phyloP scores from a whole-genome alignment of 2,113 vertebrate species.

The Platanista minor region DNA sequence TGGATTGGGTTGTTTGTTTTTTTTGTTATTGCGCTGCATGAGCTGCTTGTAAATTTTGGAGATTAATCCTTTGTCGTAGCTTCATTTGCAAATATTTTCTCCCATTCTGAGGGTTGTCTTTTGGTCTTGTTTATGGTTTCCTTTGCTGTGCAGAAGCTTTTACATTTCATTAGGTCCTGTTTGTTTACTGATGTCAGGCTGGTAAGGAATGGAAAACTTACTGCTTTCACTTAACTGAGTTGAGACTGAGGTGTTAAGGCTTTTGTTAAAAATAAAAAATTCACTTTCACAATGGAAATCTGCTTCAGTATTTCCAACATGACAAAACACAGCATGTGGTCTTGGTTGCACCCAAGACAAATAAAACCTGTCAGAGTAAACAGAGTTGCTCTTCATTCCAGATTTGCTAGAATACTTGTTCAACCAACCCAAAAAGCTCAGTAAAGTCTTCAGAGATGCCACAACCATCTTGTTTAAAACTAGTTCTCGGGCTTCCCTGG shows the following conservation, averaged over 20 bases:
- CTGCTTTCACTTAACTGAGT: conserved; percentile 37
- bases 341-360: conserved; percentile 42
- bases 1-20: no score
- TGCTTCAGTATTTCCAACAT: conserved; percentile 19
- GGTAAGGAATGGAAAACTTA: conserved; percentile 30
- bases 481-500: no score
- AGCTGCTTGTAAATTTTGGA: no score
- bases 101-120: no score
- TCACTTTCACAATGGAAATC: conserved; percentile 38
- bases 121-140: no score
- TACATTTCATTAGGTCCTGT: no score
- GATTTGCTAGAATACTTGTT: conserved; percentile 44
- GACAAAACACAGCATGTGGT: conserved; percentile 24
- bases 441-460: conserved; percentile 36
- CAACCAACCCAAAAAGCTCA: conserved; percentile 35
- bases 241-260: conserved; percentile 29
- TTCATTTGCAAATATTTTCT: no score
- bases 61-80: no score
- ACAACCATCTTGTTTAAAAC: background rate
- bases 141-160: no score
- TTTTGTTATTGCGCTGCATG: no score
- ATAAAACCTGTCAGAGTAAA: conserved; percentile 55
- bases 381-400: conserved; percentile 34
- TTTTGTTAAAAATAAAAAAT: background rate
- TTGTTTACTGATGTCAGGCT: conserved; percentile 44